Evolutionary conservation across 2,888 invertebrate species (phyloP), one percentile per base, ranked within the genome.

Genomic region (Fragum sueziense): DNA sequence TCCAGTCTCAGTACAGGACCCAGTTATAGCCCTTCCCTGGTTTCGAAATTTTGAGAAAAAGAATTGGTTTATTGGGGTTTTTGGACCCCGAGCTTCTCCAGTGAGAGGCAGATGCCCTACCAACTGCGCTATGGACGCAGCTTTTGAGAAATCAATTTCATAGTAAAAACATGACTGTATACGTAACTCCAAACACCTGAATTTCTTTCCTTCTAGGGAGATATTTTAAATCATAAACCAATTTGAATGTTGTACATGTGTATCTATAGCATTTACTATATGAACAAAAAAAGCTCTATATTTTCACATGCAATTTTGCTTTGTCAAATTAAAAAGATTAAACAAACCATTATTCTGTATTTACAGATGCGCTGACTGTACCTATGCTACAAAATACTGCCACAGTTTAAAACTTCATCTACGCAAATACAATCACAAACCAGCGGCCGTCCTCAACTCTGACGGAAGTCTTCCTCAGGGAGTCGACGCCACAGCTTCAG

Each of bases 301-400:
- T 41, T 14, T 41, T 17, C 17, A 14, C 9, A 14, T 17, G 11
- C 9, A 41, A 14, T 17, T 41, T 9, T 14, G 17, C 41, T 41
- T 41, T 41, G 9, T 41, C 17, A 14, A 41, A 41, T 14, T n/a
- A n/a, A n/a, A n/a, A n/a, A n/a, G n/a, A n/a, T n/a, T n/a, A 47
- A 17, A 47, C 17, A 2, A 57, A 57, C 25, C 14, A 4, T 22
- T 22, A 22, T 57, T 25, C 1, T 57, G 57, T 57, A 27, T 59
- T 25, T 80, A 20, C 70, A 82, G 97, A 51, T 99, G 99, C 92
- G 94, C 96, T 0, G 96, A 98, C 91, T 99, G 99, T 93, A 96
- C 96, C 74, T 99, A 99, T 92, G 98, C 97, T 9, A 98, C 99
- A 29, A 99, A 99, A 92, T 99, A 99, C 92, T 98, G 98, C 90